A percentile compares a stretch with the other conserved stretches of the same genome.
These are phyloP conservation scores for Thryonomys swinderianus DNA, from an alignment of 2,113 vertebrate species.

Conservation along the genomic window DNA sequence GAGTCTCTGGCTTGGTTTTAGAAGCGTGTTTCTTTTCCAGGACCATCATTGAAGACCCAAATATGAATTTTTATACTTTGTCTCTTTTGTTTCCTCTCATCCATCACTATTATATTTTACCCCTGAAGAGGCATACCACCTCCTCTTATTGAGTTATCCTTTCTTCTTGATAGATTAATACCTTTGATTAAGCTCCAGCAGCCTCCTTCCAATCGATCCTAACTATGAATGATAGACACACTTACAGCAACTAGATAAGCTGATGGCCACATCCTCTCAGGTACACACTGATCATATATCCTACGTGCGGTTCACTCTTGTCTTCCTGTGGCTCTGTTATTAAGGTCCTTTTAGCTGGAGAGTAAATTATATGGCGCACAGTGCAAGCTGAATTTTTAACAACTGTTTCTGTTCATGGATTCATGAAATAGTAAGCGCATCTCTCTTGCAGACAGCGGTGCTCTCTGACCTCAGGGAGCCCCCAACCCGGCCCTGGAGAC, in stretches of 20 bases:
- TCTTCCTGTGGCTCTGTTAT: background rate
- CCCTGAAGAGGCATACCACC: background rate
- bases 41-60: background rate
- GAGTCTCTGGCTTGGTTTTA: background rate
- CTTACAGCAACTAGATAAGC: background rate
- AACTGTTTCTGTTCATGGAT: background rate
- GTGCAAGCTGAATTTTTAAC: background rate
- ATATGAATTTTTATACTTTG: background rate
- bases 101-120: background rate
- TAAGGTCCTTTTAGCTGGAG: background rate
- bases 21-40: background rate
- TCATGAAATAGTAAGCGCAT: background rate
- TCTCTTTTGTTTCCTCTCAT: background rate
- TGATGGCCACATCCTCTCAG: background rate
- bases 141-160: background rate
- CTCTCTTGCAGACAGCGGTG: background rate
- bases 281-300: background rate
- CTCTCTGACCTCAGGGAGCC: background rate
- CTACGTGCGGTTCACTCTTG: background rate
- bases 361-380: background rate
- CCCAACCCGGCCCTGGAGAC: background rate
- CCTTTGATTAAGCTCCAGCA: conserved; percentile 34
- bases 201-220: background rate
- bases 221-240: conserved; percentile 8
- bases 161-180: conserved; percentile 22